Percentiles rank a stretch among this genome's conserved stretches.
phyloP scores from a whole-genome alignment of 2,797 vertebrate genomes.

The Poecilia gillii region DNA sequence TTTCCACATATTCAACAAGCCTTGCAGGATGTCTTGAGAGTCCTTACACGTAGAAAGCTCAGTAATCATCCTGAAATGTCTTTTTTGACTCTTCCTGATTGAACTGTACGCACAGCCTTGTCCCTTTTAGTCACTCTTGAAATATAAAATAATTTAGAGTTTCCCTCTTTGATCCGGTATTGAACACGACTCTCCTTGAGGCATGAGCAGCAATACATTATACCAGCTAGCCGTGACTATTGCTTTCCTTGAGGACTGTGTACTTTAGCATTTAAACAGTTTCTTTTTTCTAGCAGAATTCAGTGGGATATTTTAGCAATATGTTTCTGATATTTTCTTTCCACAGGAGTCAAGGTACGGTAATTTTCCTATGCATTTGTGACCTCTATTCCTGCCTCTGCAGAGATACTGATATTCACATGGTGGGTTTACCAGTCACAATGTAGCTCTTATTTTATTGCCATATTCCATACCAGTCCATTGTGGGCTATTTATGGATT shows the following conservation, averaged over 20 bases:
- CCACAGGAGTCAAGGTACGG: not conserved
- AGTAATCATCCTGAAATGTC: constrained; percentile 22
- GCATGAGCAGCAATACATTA: constrained; percentile 30
- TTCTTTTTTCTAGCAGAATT: constrained; percentile 5
- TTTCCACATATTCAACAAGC: not conserved
- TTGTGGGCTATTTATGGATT: constrained; percentile 36
- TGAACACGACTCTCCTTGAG: constrained; percentile 21
- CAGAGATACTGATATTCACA: not conserved
- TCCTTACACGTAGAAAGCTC: constrained; percentile 16
- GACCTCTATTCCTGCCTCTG: constrained; percentile 8
- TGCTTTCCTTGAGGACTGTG: constrained; percentile 17
- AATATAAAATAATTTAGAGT: constrained; percentile 48
- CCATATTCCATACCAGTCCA: constrained; percentile 17
- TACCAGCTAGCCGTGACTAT: constrained; percentile 30
- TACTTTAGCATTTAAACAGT: constrained; percentile 2
- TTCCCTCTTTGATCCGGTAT: constrained; percentile 21
- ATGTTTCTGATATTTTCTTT: not conserved
- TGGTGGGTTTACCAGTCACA: not conserved
- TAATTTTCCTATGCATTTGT: not conserved
- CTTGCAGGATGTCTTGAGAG: not conserved
- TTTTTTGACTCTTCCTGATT: constrained; percentile 28
- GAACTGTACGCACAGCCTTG: constrained; percentile 20
- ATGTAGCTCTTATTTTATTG: not conserved
- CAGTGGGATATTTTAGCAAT: not conserved
- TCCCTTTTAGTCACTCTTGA: constrained; percentile 40